Conservation (phyloP, 1,140 invertebrate genomes). For the Drosophila repleta region DNA sequence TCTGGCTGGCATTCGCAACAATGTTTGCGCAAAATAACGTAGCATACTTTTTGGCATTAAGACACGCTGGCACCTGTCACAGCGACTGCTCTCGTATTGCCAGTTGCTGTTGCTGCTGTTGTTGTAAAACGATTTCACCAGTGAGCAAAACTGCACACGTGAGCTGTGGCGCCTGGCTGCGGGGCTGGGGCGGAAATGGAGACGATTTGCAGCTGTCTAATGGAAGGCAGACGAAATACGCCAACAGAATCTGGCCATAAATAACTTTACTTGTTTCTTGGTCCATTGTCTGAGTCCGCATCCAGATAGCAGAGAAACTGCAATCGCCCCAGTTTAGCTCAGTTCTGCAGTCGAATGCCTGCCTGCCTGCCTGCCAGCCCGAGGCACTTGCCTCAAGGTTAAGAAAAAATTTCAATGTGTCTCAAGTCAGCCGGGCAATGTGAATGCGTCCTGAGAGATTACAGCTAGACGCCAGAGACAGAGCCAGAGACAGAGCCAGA, state of each 20-base stretch:
- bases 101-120: slow-evolving; percentile 14
- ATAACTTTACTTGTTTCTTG: slow-evolving; percentile 52
- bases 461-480: slow-evolving; percentile 50
- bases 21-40: slow-evolving; percentile 48
- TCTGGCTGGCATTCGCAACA: slow-evolving; percentile 51
- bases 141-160: slow-evolving; percentile 55
- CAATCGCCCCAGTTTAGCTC: slow-evolving; percentile 22
- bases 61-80: slow-evolving; percentile 30
- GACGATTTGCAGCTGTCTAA: slow-evolving; percentile 68
- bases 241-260: slow-evolving; percentile 11
- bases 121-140: slow-evolving; percentile 57
- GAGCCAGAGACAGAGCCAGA: neutral
- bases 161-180: slow-evolving; percentile 41
- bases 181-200: neutral
- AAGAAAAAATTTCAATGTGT: slow-evolving; percentile 45
- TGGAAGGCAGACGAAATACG: slow-evolving; percentile 51
- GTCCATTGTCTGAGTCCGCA: slow-evolving; percentile 64
- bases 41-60: slow-evolving; percentile 45
- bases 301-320: slow-evolving; percentile 54
- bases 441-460: slow-evolving; percentile 64
- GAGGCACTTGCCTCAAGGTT: slow-evolving; percentile 1
- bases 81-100: slow-evolving; percentile 9
- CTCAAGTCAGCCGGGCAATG: slow-evolving; percentile 41
- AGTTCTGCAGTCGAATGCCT: slow-evolving; percentile 5
- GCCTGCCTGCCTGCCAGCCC: neutral